Conservation (phyloP, 2,113 vertebrate species). For the Pungitius pungitius region DNA sequence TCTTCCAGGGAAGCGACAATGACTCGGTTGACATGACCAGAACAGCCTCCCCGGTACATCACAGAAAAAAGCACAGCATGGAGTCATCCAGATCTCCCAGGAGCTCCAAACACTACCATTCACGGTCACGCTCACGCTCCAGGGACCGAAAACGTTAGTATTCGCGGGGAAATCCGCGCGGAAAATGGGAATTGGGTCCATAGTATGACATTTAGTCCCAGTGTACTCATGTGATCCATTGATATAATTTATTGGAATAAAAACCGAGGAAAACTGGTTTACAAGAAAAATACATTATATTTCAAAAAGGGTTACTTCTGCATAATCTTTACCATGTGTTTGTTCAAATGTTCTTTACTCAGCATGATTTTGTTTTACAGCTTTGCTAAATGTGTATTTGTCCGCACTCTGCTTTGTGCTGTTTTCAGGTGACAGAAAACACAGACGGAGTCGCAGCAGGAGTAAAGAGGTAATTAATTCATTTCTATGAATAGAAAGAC, state of each 20-base stretch:
- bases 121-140: constrained; percentile 90
- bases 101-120: constrained; percentile 92
- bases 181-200: not conserved
- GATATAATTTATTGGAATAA: not conserved
- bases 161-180: too few species aligned
- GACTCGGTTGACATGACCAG: constrained; percentile 84
- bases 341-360: not conserved
- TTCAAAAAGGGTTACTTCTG: too few species aligned
- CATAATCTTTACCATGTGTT: not conserved
- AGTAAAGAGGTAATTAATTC: constrained; percentile 98
- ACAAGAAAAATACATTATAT: too few species aligned
- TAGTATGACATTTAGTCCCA: not conserved
- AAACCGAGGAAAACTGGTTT: not conserved
- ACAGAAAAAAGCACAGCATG: constrained; percentile 87
- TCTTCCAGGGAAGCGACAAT: constrained; percentile 87
- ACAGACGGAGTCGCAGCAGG: constrained; percentile 95
- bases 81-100: constrained; percentile 90
- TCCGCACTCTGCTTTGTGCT: constrained; percentile 1
- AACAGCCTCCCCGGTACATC: constrained; percentile 83
- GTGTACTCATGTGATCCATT: not conserved
- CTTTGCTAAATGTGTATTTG: constrained; percentile 1
- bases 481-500: constrained; percentile 71
- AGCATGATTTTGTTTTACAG: not conserved
- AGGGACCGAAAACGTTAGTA: constrained; percentile 87
- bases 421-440: constrained; percentile 83